Conservation (phyloP, 1,140 invertebrate genomes). For the Meloidogyne chitwoodi region DNA sequence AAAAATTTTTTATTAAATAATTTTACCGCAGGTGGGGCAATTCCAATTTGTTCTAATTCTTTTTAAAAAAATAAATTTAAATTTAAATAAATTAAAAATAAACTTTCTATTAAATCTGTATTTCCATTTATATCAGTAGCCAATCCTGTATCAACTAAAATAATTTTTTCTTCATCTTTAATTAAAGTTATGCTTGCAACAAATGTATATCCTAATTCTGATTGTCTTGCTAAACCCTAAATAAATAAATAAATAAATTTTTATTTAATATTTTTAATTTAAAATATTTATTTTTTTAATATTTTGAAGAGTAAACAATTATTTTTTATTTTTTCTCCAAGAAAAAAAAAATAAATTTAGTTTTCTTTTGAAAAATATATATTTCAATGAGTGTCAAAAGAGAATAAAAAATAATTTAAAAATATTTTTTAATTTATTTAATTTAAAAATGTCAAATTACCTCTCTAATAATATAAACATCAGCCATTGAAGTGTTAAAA, state of each 20-base stretch:
- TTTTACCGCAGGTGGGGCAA: conserved; percentile 49
- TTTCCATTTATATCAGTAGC: conserved; percentile 57
- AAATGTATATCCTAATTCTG: conserved; percentile 47
- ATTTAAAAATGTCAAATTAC: neutral
- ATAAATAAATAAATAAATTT: neutral
- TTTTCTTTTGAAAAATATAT: no score
- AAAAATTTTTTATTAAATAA: conserved; percentile 18
- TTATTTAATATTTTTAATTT: neutral
- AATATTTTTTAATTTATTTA: neutral
- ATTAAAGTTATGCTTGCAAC: conserved; percentile 56
- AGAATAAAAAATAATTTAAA: neutral
- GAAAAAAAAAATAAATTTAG: no score
- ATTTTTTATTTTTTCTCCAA: no score
- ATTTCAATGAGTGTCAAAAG: no score
- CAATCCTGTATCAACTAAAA: conserved; percentile 54
- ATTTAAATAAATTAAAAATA: neutral
- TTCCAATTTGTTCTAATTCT: conserved; percentile 39
- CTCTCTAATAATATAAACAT: neutral
- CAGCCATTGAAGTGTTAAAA: neutral
- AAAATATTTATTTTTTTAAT: no score
- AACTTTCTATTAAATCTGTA: conserved; percentile 47
- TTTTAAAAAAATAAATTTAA: conserved; percentile 10
- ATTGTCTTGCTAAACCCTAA: conserved; percentile 54
- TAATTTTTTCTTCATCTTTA: conserved; percentile 47
- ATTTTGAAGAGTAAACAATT: no score